Conservation (phyloP, 2,797 vertebrate species). For the Phataginus tricuspis region DNA sequence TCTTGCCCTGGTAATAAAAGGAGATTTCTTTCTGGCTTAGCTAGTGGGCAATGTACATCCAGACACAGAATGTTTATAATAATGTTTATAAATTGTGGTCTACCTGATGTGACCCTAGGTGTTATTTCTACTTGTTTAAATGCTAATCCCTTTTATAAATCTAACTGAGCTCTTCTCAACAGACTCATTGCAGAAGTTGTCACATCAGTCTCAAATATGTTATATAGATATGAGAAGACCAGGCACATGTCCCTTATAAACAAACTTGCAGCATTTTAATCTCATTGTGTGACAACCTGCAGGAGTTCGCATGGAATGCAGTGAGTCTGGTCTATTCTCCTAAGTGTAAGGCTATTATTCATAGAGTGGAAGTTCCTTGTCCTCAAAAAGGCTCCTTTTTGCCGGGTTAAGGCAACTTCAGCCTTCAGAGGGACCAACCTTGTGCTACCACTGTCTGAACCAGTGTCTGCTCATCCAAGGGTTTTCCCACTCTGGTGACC, state of each 20-base stretch:
- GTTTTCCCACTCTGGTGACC: too few species aligned
- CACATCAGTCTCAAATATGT: background rate
- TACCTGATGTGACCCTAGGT: background rate
- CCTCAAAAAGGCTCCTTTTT: too few species aligned
- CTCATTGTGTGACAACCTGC: background rate
- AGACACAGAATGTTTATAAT: background rate
- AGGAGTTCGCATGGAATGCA: background rate
- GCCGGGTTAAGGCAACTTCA: background rate
- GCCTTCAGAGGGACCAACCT: background rate
- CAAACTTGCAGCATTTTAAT: background rate
- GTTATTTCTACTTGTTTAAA: background rate
- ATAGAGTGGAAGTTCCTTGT: background rate
- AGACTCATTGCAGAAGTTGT: background rate
- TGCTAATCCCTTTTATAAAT: background rate
- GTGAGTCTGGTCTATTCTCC: background rate
- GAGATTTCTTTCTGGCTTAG: background rate
- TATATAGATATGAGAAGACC: background rate
- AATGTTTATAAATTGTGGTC: background rate
- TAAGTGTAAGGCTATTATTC: background rate
- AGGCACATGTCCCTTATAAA: background rate
- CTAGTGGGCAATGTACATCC: background rate
- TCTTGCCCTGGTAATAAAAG: background rate
- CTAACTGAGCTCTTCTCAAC: background rate
- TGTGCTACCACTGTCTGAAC: background rate
- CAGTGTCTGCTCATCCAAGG: background rate